Conservation (phyloP, 2,797 vertebrate genomes). For the Mus minutoides region DNA sequence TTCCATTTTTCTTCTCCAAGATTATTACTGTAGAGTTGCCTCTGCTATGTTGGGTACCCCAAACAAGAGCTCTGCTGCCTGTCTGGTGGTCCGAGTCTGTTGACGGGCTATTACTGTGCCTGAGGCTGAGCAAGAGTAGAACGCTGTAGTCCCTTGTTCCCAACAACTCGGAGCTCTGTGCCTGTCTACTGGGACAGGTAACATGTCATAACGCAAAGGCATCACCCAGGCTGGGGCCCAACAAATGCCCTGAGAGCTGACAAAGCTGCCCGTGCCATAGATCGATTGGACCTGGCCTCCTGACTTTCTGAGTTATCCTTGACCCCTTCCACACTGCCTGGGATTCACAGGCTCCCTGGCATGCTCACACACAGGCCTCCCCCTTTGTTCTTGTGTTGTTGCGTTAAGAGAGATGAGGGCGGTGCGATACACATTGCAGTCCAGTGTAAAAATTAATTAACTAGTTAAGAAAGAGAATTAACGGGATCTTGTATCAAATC, state of each 20-base stretch:
- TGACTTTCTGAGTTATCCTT: not conserved
- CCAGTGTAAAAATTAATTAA: not conserved
- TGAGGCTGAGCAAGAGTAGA: not conserved
- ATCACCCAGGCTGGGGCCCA: not conserved
- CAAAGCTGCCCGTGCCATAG: not conserved
- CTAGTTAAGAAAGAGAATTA: not conserved
- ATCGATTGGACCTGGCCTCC: not conserved
- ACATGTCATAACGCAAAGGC: not conserved
- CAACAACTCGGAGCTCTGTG: not conserved
- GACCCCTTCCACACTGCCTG: not conserved
- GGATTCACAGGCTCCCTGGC: not conserved
- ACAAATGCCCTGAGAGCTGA: not conserved
- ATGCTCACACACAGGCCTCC: not conserved
- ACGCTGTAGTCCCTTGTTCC: rapidly evolving
- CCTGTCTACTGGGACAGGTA: not conserved
- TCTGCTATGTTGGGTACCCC: not conserved
- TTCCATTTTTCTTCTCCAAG: not conserved
- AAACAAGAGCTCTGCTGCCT: not conserved
- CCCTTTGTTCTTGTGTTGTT: not conserved
- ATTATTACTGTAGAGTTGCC: not conserved
- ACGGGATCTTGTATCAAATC: too few species aligned
- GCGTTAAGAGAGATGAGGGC: not conserved
- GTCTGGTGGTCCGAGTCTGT: not conserved
- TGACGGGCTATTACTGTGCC: not conserved
- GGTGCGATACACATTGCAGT: too few species aligned